Conservation (phyloP, 2,797 vertebrate species). For the Cetoscarus ocellatus region DNA sequence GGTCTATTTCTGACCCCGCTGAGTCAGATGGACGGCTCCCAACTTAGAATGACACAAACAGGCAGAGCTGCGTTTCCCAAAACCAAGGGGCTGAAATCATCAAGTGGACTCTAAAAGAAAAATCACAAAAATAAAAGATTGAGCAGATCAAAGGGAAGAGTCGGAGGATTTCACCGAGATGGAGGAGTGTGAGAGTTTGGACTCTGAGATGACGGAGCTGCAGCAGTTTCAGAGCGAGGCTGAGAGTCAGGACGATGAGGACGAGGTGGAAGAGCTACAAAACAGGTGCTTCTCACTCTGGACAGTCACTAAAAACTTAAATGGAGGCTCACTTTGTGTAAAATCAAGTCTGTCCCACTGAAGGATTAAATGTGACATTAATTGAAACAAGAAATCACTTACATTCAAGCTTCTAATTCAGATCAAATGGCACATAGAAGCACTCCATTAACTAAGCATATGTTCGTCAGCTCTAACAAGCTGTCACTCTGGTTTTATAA, state of each 20-base stretch:
- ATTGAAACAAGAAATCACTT: not conserved
- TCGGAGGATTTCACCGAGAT: conserved; percentile 64
- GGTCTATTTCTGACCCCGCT: conserved; percentile 94
- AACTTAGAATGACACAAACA: conserved; percentile 88
- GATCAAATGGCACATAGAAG: conserved; percentile 12
- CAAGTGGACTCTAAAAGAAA: conserved; percentile 50
- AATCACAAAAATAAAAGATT: conserved; percentile 30
- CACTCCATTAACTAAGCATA: conserved; percentile 10
- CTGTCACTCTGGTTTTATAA: conserved; percentile 11
- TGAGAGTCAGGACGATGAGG: conserved; percentile 80
- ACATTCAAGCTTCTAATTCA: not conserved
- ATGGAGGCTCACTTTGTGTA: not conserved
- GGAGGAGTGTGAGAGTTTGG: conserved; percentile 78
- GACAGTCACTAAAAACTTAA: conserved; percentile 7
- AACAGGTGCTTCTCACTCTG: conserved; percentile 82
- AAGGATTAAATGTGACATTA: not conserved
- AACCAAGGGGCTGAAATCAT: conserved; percentile 73
- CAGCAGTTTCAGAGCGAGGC: conserved; percentile 78
- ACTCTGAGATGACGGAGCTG: conserved; percentile 80
- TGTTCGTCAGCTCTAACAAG: conserved; percentile 25
- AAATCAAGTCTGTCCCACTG: not conserved
- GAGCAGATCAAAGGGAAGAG: conserved; percentile 45
- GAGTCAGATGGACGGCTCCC: conserved; percentile 88
- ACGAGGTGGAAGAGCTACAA: conserved; percentile 88
- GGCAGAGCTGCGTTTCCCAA: conserved; percentile 75